These are phyloP conservation scores for Melinaea menophilus DNA, from an alignment of 2,888 invertebrate species.

Conservation along the genomic window DNA sequence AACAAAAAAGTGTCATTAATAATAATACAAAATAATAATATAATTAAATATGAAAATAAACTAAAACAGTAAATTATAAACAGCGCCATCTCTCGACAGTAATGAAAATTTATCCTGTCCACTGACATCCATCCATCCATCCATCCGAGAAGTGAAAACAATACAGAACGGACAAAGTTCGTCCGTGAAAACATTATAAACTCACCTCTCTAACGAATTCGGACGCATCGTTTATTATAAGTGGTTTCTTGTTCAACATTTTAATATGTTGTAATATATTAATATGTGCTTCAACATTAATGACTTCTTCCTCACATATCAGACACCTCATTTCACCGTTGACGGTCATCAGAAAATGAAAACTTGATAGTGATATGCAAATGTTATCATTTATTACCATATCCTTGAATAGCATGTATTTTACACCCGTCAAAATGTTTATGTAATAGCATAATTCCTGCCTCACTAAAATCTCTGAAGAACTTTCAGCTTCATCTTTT, in stretches of 20 bases:
- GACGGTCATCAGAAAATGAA: slow-evolving; percentile 25
- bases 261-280: slow-evolving; percentile 20
- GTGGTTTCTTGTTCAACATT: slow-evolving; percentile 21
- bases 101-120: no score
- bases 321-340: slow-evolving; percentile 28
- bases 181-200: neutral
- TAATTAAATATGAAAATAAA: no score
- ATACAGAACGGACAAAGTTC: no score
- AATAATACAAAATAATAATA: no score
- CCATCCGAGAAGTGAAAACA: no score
- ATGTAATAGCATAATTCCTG: slow-evolving; percentile 27
- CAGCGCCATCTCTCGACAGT: no score
- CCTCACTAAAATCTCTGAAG: slow-evolving; percentile 15
- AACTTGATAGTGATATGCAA: slow-evolving; percentile 35
- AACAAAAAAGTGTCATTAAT: no score
- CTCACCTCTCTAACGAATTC: slow-evolving; percentile 54
- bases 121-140: no score
- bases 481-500: slow-evolving; percentile 3
- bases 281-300: slow-evolving; percentile 28
- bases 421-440: slow-evolving; percentile 15
- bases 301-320: slow-evolving; percentile 25
- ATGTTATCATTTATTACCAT: slow-evolving; percentile 42
- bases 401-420: slow-evolving; percentile 27
- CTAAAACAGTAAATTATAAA: no score
- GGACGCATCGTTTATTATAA: slow-evolving; percentile 37